Percentiles rank a stretch among this genome's conserved stretches.
These are phyloP conservation scores for Listrodromus nycthemerus DNA, from an alignment of 2,888 invertebrate species.

Conservation along the genomic window DNA sequence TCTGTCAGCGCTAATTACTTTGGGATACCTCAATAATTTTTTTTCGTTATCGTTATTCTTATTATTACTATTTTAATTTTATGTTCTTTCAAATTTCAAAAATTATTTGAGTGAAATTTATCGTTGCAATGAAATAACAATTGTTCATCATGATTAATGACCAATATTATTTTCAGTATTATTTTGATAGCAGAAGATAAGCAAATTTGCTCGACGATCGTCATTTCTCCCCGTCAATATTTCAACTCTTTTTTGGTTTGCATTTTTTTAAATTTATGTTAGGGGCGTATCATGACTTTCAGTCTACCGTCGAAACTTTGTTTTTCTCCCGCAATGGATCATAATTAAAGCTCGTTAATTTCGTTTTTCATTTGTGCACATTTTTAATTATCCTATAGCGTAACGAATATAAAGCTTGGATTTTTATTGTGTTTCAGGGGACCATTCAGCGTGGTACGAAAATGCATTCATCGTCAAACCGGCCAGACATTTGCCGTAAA, in stretches of 20 bases:
- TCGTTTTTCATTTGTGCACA: neutral
- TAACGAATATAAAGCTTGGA: neutral
- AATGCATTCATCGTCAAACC: conserved; percentile 97
- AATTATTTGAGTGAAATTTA: neutral
- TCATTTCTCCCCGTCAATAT: neutral
- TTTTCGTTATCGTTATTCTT: neutral
- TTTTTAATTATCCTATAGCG: conserved; percentile 13
- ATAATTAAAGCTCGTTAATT: neutral
- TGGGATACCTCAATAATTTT: neutral
- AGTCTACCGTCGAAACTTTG: conserved; percentile 11
- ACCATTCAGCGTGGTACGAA: conserved; percentile 97
- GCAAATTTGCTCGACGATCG: neutral
- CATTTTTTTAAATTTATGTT: neutral
- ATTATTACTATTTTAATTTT: neutral
- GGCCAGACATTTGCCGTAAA: conserved; percentile 99
- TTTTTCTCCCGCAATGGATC: neutral
- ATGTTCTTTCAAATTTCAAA: neutral
- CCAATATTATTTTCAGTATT: neutral
- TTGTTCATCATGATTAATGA: neutral
- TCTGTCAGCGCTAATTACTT: neutral
- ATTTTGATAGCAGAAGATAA: neutral
- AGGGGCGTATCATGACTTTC: neutral
- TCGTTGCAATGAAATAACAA: neutral
- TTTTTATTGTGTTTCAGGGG: conserved; percentile 88
- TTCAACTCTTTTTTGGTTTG: neutral